Evolutionary conservation across 2,888 invertebrate species (phyloP).

Genomic region (Thymelicus lineola): DNA sequence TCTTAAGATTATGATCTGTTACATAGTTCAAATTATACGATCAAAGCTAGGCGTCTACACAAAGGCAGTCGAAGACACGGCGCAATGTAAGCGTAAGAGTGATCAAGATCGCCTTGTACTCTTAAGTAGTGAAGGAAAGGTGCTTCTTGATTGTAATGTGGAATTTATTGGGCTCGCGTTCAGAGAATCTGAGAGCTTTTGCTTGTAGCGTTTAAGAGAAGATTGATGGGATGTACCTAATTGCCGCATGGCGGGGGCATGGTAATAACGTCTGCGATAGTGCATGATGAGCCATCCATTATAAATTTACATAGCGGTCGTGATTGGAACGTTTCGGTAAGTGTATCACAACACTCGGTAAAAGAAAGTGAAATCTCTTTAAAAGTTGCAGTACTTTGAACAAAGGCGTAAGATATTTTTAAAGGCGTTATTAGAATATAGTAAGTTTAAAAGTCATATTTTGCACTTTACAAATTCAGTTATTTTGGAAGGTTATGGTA

Average conservation of each 20-base stretch:
- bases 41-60: background rate
- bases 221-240: slow-evolving; percentile 72
- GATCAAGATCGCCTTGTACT: slow-evolving; percentile 38
- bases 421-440: background rate
- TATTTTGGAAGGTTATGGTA: no score
- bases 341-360: slow-evolving; percentile 15
- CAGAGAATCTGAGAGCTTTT: slow-evolving; percentile 65
- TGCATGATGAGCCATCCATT: slow-evolving; percentile 69
- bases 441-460: background rate
- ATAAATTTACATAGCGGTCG: slow-evolving; percentile 71
- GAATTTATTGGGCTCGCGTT: slow-evolving; percentile 52
- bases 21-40: no score
- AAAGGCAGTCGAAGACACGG: background rate
- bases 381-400: background rate
- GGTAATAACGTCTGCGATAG: slow-evolving; percentile 63
- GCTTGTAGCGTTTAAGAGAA: slow-evolving; percentile 70
- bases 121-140: slow-evolving; percentile 41
- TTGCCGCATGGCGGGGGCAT: slow-evolving; percentile 61
- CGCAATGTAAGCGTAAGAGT: slow-evolving; percentile 8
- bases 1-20: no score
- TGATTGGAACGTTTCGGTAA: slow-evolving; percentile 40
- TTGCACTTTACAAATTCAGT: no score
- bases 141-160: slow-evolving; percentile 50
- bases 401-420: background rate
- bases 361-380: slow-evolving; percentile 35